phyloP scores from a whole-genome alignment of 64 coral and sea anemone genomes.

The Porites australiensis region DNA sequence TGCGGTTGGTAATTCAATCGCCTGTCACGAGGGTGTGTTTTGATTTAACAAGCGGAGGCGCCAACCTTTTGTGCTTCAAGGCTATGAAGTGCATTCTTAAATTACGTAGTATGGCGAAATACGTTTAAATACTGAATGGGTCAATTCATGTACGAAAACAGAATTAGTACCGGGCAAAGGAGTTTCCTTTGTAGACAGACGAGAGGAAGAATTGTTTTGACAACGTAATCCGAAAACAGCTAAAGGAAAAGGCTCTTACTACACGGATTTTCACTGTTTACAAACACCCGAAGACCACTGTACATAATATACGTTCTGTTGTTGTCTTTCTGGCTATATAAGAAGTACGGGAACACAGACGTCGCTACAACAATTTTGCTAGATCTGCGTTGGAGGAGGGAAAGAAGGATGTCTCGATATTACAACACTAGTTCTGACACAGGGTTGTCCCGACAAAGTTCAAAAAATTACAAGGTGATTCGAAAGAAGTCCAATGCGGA shows the following conservation, averaged over 20 bases:
- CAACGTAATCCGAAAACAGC: background rate
- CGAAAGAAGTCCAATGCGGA: conserved; percentile 63
- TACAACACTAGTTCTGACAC: background rate
- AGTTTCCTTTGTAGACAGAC: background rate
- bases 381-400: background rate
- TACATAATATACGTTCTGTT: background rate
- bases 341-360: background rate
- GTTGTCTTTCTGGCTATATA: background rate
- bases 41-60: background rate
- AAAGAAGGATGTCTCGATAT: conserved; percentile 14
- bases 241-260: background rate
- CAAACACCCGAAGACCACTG: background rate
- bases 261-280: background rate
- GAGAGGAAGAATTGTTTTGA: background rate
- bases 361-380: background rate
- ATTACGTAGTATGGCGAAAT: background rate
- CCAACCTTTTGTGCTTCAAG: background rate
- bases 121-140: background rate
- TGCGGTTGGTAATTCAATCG: background rate
- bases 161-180: background rate
- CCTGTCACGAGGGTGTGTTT: conserved; percentile 31
- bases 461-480: conserved; percentile 47
- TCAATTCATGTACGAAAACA: background rate
- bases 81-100: conserved; percentile 23
- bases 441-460: conserved; percentile 59